Conservation (phyloP, 2,888 invertebrate species). For the Pheosia gnoma region DNA sequence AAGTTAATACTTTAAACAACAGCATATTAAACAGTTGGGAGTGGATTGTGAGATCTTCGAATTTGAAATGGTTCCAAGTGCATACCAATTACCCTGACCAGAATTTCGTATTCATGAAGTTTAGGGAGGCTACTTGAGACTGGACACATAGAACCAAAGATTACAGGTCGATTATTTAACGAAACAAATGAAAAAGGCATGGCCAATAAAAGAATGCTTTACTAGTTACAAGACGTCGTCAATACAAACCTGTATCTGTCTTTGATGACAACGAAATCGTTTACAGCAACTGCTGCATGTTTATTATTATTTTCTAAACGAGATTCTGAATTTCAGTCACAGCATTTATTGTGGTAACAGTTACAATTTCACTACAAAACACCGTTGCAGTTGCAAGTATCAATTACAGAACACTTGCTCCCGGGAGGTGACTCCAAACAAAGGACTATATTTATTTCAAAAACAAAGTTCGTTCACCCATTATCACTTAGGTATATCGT, state of each 20-base stretch:
- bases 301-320: too few relatives aligned
- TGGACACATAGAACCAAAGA: not conserved
- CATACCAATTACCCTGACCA: not conserved
- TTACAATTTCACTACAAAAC: slow-evolving; percentile 17
- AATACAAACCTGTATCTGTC: not conserved
- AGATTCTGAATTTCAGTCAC: not conserved
- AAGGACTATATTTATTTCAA: slow-evolving; percentile 35
- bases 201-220: not conserved
- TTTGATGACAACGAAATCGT: not conserved
- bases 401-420: slow-evolving; percentile 22
- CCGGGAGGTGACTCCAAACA: slow-evolving; percentile 21
- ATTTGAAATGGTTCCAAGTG: not conserved
- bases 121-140: not conserved
- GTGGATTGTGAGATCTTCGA: not conserved
- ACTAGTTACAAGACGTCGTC: not conserved
- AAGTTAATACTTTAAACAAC: slow-evolving; percentile 18
- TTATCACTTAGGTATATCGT: slow-evolving; percentile 9
- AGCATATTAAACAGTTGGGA: not conserved
- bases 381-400: slow-evolving; percentile 15
- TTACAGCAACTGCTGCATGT: not conserved
- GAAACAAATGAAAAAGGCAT: not conserved
- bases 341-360: slow-evolving; percentile 9
- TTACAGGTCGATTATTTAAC: not conserved
- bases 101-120: not conserved
- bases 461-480: slow-evolving; percentile 34